Conservation (phyloP, 2,797 vertebrate species). For the Tokudaia muenninki region DNA sequence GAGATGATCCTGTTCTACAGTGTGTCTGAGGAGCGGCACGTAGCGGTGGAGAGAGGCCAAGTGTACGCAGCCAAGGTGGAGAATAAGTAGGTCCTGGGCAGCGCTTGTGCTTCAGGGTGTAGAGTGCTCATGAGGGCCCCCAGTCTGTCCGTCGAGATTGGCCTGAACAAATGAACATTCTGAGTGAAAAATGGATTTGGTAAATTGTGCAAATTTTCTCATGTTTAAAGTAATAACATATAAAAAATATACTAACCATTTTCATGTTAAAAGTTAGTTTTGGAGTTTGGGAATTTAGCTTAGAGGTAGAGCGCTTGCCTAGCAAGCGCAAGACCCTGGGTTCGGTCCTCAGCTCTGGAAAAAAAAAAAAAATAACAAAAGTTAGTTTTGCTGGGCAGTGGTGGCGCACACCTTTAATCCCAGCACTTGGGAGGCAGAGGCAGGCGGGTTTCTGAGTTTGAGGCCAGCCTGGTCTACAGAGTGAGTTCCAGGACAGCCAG, state of each 20-base stretch:
- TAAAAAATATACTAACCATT: slow-evolving; percentile 14
- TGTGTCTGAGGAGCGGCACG: slow-evolving; percentile 85
- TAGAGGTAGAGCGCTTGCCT: no score
- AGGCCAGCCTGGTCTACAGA: no score
- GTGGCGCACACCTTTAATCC: no score
- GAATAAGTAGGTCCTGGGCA: slow-evolving; percentile 91
- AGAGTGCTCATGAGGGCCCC: not conserved
- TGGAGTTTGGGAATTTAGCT: no score
- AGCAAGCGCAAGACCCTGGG: no score
- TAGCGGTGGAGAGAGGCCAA: slow-evolving; percentile 90
- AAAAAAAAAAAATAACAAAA: not conserved
- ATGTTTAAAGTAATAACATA: slow-evolving; percentile 23
- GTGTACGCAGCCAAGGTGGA: slow-evolving; percentile 95
- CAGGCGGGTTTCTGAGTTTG: no score
- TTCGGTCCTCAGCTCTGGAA: no score
- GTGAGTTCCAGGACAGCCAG: no score
- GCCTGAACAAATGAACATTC: not conserved
- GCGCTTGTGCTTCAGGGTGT: not conserved
- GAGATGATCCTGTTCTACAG: slow-evolving; percentile 98
- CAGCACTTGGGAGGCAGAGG: no score
- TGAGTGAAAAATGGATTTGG: slow-evolving; percentile 19
- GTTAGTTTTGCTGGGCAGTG: not conserved
- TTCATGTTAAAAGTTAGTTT: slow-evolving; percentile 54
- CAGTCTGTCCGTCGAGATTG: not conserved
- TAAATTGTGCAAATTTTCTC: not conserved